Evolutionary conservation across 2,113 vertebrate genomes (phyloP).

Genomic region (Thunnus maccoyii): DNA sequence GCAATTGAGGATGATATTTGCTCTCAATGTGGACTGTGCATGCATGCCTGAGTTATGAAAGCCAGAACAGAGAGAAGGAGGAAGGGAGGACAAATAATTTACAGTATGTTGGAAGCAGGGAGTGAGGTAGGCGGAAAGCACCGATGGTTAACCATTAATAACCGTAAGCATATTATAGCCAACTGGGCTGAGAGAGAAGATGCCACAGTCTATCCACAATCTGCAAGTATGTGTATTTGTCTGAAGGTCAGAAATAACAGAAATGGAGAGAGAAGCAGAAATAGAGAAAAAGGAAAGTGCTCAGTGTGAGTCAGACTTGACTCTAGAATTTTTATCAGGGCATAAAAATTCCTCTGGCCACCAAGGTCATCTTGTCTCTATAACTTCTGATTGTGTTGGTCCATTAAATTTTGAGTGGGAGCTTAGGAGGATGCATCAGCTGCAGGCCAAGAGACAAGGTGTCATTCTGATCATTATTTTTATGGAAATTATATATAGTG

Average conservation of each 20-base stretch:
- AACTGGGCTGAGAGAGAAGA: slow-evolving; percentile 5
- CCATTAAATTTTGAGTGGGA: slow-evolving; percentile 37
- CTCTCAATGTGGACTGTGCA: slow-evolving; percentile 42
- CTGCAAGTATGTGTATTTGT: slow-evolving; percentile 16
- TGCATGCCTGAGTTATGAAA: slow-evolving; percentile 51
- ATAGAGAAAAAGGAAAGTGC: background rate
- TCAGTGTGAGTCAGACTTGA: slow-evolving; percentile 18
- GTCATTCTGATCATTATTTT: background rate
- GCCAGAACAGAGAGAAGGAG: slow-evolving; percentile 20
- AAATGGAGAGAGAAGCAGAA: background rate
- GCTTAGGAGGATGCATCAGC: slow-evolving; percentile 9
- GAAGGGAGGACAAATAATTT: slow-evolving; percentile 56
- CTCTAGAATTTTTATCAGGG: slow-evolving; percentile 34
- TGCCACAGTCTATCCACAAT: background rate
- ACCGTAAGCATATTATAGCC: slow-evolving; percentile 16
- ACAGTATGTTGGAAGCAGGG: slow-evolving; percentile 36
- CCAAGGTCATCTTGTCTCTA: slow-evolving; percentile 50
- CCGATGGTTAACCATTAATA: slow-evolving; percentile 50
- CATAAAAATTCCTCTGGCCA: slow-evolving; percentile 21
- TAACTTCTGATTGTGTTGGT: slow-evolving; percentile 25
- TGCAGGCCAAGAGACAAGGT: background rate
- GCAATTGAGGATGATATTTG: slow-evolving; percentile 58
- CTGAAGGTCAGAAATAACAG: slow-evolving; percentile 10
- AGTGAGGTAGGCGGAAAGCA: slow-evolving; percentile 24
- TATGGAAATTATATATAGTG: too few relatives aligned